Conservation (phyloP, 2,888 invertebrate species). For the Oeneis ivallda region DNA sequence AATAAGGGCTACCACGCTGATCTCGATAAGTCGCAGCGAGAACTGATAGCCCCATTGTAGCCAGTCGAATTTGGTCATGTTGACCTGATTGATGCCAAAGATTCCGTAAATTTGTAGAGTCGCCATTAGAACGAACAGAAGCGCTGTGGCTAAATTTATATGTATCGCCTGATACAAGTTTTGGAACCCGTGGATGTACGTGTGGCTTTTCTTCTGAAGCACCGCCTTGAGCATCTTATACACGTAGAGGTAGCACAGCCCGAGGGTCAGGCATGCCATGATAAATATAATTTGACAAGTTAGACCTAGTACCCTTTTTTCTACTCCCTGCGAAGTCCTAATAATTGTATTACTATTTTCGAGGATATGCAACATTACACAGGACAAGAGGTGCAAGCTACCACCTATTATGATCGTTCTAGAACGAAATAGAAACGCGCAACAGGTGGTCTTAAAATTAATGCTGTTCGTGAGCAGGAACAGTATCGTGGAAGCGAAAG, state of each 20-base stretch:
- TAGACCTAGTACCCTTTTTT: slow-evolving; percentile 85
- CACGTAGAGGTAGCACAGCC: slow-evolving; percentile 91
- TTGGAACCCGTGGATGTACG: slow-evolving; percentile 89
- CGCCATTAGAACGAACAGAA: slow-evolving; percentile 91
- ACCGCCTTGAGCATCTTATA: slow-evolving; percentile 89
- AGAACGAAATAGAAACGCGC: slow-evolving; percentile 87
- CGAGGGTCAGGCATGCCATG: slow-evolving; percentile 90
- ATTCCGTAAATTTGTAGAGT: slow-evolving; percentile 91
- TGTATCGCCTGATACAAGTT: slow-evolving; percentile 94
- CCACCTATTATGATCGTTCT: slow-evolving; percentile 90
- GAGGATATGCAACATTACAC: slow-evolving; percentile 90
- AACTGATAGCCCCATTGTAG: slow-evolving; percentile 96
- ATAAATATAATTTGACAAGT: slow-evolving; percentile 94
- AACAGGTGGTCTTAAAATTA: slow-evolving; percentile 87
- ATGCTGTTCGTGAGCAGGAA: slow-evolving; percentile 91
- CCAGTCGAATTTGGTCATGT: slow-evolving; percentile 89
- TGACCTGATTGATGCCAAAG: slow-evolving; percentile 76
- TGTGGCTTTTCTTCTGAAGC: slow-evolving; percentile 88
- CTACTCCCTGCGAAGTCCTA: slow-evolving; percentile 70
- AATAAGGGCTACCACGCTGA: slow-evolving; percentile 91
- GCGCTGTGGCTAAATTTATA: slow-evolving; percentile 92
- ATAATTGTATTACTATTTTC: slow-evolving; percentile 82
- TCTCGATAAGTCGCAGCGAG: slow-evolving; percentile 91
- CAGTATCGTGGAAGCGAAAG: slow-evolving; percentile 92
- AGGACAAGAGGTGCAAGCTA: slow-evolving; percentile 88